Conservation (phyloP, 2,113 vertebrate genomes). For the Accipiter cooperii region DNA sequence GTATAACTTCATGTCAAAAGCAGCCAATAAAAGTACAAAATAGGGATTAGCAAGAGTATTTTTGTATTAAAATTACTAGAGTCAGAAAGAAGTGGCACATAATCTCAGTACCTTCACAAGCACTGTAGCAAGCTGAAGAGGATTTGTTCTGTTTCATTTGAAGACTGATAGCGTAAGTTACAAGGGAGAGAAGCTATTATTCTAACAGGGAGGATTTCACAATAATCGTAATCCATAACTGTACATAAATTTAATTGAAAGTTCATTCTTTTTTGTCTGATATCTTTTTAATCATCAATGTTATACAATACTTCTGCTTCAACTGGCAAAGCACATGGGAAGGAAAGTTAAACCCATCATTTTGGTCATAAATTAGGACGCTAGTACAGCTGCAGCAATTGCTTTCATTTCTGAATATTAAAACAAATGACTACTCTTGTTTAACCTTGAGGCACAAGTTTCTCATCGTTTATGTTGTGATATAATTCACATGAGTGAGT, state of each 20-base stretch:
- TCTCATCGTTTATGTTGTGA: neutral
- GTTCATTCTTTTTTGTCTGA: neutral
- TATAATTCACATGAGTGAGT: neutral
- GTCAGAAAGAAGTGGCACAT: neutral
- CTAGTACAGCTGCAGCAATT: neutral
- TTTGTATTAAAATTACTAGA: constrained; percentile 18
- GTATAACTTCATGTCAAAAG: neutral
- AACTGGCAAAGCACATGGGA: neutral
- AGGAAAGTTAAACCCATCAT: neutral
- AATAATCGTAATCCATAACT: constrained; percentile 1
- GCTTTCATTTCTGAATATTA: constrained; percentile 39
- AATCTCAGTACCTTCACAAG: neutral
- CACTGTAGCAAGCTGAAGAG: neutral
- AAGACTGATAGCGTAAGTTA: neutral
- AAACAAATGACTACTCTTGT: constrained; percentile 38
- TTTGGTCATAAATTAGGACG: neutral
- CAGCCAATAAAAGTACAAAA: constrained; percentile 11
- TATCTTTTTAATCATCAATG: neutral
- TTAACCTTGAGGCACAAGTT: constrained; percentile 45
- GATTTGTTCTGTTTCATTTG: constrained; percentile 10
- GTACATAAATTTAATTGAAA: constrained; percentile 34
- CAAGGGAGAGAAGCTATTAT: neutral
- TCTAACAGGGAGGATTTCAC: neutral
- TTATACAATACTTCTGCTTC: neutral
- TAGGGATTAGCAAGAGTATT: constrained; percentile 5